Evolutionary conservation across 1,140 invertebrate genomes (phyloP).

Genomic region (Drosophila tani): DNA sequence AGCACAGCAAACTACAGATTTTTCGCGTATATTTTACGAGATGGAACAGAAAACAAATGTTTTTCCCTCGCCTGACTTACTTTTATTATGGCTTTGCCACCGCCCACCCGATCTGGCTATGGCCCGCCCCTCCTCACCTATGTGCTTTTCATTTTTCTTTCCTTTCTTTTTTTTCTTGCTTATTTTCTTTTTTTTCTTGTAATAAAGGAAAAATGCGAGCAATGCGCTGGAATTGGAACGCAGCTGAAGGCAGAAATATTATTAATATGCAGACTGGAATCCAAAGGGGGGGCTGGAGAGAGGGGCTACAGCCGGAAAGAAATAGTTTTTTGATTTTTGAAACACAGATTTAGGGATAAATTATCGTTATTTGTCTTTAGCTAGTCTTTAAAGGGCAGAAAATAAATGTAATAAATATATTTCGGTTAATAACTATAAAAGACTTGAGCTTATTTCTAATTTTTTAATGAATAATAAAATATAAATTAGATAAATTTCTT

Average conservation of each 20-base stretch:
- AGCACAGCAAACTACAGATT: conserved; percentile 31
- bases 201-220: conserved; percentile 74
- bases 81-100: conserved; percentile 73
- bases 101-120: conserved; percentile 42
- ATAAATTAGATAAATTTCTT: too few species aligned
- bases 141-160: background rate
- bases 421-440: too few species aligned
- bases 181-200: conserved; percentile 18
- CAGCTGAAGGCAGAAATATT: conserved; percentile 46
- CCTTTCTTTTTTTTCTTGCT: too few species aligned
- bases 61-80: conserved; percentile 65
- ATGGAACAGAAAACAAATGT: conserved; percentile 79
- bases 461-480: too few species aligned
- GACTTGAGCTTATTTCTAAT: too few species aligned
- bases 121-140: background rate
- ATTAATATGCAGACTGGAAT: conserved; percentile 45
- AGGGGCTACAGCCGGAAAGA: background rate
- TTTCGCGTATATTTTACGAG: conserved; percentile 76
- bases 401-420: too few species aligned
- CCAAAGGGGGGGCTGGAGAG: conserved; percentile 1
- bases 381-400: too few species aligned
- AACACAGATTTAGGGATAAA: background rate
- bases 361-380: too few species aligned
- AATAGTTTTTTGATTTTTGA: background rate
- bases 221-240: conserved; percentile 78